Evolutionary conservation across 2,113 vertebrate genomes (phyloP), one percentile per base, ranked within the genome.

Genomic region (Nyctereutes procyonoides): DNA sequence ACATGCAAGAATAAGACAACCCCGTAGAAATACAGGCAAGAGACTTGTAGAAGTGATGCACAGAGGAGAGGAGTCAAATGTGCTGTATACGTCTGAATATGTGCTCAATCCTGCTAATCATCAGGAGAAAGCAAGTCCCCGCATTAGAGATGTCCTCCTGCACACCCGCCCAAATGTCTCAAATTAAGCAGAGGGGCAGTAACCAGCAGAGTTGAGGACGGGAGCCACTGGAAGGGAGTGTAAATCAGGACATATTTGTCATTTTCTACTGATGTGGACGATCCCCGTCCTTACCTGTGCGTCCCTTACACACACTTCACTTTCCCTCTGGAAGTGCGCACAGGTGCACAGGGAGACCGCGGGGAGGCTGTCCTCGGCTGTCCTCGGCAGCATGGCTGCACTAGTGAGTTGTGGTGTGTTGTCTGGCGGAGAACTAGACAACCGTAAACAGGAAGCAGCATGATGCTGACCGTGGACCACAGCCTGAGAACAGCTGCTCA

Each of bases 101-200:
- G 6, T 43, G 43, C 67, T 22, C 9, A 10, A 62, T 13, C 14
- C 26, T 26, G 58, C 19, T 13, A 17, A 8, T 17, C 43, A 12
- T 1, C 58, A 12, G 32, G 26, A 62, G 43, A 90, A 63, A 32
- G 10, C 20, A 28, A n/a, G 48, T 0, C 8, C 48, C 35, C 5
- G 0, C 19, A 0, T 35, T 16, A 24, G 8, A 2, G 14, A 26
- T 8, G 48, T 1, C 1, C 38, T 28, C 1, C 7, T 9, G 71
- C 71, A 19, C 2, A 0, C 43, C 30, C 2, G 1, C 38, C 24
- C 16, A 8, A 14, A 0, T 0, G 6, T 69, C 65, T 28, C 6
- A 11, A 8, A 4, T 8, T 6, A 35, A 48, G 48, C 38, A 17
- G 73, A 62, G 0, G 3, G 30, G 19, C 22, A n/a, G 4, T 12